Base-by-base conservation (phyloP, 2,888 invertebrate species). In the Diplolepis rosae region DNA sequence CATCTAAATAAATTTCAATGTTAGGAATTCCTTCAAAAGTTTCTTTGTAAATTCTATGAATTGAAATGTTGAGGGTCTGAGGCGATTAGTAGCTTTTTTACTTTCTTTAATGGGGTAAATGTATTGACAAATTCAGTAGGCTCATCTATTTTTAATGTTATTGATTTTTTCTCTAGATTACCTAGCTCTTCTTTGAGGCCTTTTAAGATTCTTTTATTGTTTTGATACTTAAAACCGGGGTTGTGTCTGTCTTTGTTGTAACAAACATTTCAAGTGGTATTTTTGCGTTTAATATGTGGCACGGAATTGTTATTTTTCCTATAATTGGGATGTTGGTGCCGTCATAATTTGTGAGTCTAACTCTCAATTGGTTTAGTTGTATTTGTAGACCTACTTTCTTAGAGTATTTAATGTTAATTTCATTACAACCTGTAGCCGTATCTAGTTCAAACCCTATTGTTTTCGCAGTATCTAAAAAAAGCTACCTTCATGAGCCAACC, bases 1-100 rank as follows among this genome's bases (percentile, higher is more conserved):
- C 79, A 13, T 77, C 75, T 9, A 76, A 72, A 52, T 76, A 78
- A 30, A 78, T 66, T 66, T 72, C 69, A 24, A 80, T 15, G n/a
- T 75, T 74, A n/a, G 69, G 66, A 27, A 77, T 68, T 9, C 65
- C 69, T 45, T 35, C 56, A 56, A 76, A 76, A 32, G 75, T 69
- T 18, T 79, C 39, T 24, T 68, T 65, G 68, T 80, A 78, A 7
- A 65, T 28, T 71, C 68, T 77, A 30, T 77, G 77, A 52, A 73
- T 85, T 86, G 52, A 84, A 69, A 66, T 82, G 61, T 65, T 76
- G 73, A 18, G 83, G 82, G 69, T 85, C 83, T 22, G 84, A n/a
- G 66, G 84, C 85, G n/a, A 86, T 68, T 32, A 83, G 66, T 7
- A 85, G 13, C 2, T 52, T 35, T 35, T 68, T 67, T 6, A 74